These are phyloP conservation scores for Xylocampa areola DNA, from an alignment of 2,888 invertebrate species.

Conservation along the genomic window DNA sequence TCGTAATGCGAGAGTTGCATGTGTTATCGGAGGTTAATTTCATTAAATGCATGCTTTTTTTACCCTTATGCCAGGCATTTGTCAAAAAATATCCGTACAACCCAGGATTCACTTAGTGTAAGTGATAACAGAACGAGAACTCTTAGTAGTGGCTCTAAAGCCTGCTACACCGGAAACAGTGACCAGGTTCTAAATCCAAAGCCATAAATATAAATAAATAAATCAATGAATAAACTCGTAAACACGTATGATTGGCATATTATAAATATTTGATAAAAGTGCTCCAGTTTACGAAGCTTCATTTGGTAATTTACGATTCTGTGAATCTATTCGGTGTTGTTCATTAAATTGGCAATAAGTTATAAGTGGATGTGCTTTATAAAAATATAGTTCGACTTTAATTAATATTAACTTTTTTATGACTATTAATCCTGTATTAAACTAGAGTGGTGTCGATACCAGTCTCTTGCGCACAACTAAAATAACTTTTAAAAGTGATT, in stretches of 20 bases:
- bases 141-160: constrained; percentile 28
- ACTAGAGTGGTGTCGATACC: too few relatives aligned
- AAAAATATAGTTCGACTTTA: constrained; percentile 40
- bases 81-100: background rate
- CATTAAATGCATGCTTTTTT: too few relatives aligned
- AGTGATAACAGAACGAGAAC: constrained; percentile 37
- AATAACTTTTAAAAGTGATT: too few relatives aligned
- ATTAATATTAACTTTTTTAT: too few relatives aligned
- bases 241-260: constrained; percentile 70
- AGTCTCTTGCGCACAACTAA: too few relatives aligned
- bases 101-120: background rate
- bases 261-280: constrained; percentile 73
- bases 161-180: constrained; percentile 59
- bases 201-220: constrained; percentile 64
- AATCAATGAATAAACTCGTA: constrained; percentile 72
- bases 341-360: constrained; percentile 55
- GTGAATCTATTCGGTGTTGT: constrained; percentile 58
- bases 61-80: too few relatives aligned
- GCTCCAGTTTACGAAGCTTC: constrained; percentile 60
- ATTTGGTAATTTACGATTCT: constrained; percentile 66
- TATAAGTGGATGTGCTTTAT: constrained; percentile 36
- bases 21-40: too few relatives aligned
- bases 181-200: constrained; percentile 65
- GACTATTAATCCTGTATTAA: too few relatives aligned
- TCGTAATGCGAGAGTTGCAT: too few relatives aligned